Evolutionary conservation across 1,140 invertebrate species (phyloP), one percentile per base, ranked within the genome.

Genomic region (Papilio dardanus): DNA sequence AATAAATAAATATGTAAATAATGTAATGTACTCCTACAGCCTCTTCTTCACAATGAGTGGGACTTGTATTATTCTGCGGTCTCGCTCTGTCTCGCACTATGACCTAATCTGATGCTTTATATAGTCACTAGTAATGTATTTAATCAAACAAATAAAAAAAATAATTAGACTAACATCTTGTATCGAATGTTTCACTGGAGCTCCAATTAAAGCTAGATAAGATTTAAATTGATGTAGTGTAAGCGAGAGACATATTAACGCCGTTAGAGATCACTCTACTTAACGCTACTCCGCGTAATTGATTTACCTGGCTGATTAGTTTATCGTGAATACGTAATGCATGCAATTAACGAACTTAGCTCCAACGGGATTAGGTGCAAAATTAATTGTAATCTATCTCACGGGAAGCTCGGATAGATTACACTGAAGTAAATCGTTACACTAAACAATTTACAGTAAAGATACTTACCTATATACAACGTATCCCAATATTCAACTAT

Each of bases 191-290:
- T 4, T 46, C 0, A 46, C 6, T 46, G 35, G 35, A 16, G 21
- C 50, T 7, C 7, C 21, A 54, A 19, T 54, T 54, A 28, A 24
- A 54, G 21, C 19, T 62, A 62, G 54, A 62, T 62, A 62, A 62
- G 24, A 62, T 62, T 62, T 30, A 62, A 62, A 62, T 62, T 28
- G 54, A 62, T 62, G 54, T 62, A 30, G 50, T 24, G 21, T 7
- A 54, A 54, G 21, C 50, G 50, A 8, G 21, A 54, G 24, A 62
- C 54, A 62, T 62, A 62, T 62, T 62, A 62, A 24, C 24, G 54
- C 24, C 24, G 54, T 58, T 62, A 62, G 24, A 3, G 54, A 62
- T 62, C 10, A 62, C 54, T 62, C 54, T 62, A 62, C 10, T 62
- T 62, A 62, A 28, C 54, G 24, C 24, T 30, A 28, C 12, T 28